Evolutionary conservation across 64 coral and sea anemone genomes (phyloP), one percentile per base, ranked within the genome.

Genomic region (Pocillopora verrucosa): DNA sequence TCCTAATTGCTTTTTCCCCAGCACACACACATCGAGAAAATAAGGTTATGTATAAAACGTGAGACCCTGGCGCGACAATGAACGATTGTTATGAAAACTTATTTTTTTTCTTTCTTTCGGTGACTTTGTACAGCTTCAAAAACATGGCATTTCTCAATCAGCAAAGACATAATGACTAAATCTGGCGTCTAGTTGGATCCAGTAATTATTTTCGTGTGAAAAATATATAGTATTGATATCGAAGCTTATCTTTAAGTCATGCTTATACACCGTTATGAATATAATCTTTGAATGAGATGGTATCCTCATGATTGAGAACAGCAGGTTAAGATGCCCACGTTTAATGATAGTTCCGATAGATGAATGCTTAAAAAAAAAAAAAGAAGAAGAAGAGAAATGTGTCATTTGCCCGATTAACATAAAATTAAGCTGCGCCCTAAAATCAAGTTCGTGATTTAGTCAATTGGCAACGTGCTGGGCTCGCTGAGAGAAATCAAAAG

Each of bases 61-160:
- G 76, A 64, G 69, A 83, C 84, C 72, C 34, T 51, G 69, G 83
- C 88, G 57, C 89, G 82, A 93, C 92, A 93, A 93, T 93, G 84
- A 59, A 76, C 60, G 60, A 89, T 93, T 93, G 92, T 93, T 93
- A 83, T 93, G 92, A 61, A 84, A 70, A 93, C 75, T 89, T 41
- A 56, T 84, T 93, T 92, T 93, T 88, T 75, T 89, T 41, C 30
- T 84, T 93, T 92, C 89, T 88, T 56, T 91, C 64, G 76, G 87
- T 76, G 87, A 93, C 82, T 92, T 92, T 82, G 87, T 81, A 85
- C 79, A 83, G 81, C 83, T 89, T 89, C 80, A 59, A 87, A 93
- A 89, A 76, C 92, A 93, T 88, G 92, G 88, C 74, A 20, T 82
- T 82, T 93, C 85, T 93, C 87, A 89, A 84, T 85, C 69, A 89